Evolutionary conservation across 1,140 invertebrate genomes (phyloP).

Genomic region (Drosophila seguyi): DNA sequence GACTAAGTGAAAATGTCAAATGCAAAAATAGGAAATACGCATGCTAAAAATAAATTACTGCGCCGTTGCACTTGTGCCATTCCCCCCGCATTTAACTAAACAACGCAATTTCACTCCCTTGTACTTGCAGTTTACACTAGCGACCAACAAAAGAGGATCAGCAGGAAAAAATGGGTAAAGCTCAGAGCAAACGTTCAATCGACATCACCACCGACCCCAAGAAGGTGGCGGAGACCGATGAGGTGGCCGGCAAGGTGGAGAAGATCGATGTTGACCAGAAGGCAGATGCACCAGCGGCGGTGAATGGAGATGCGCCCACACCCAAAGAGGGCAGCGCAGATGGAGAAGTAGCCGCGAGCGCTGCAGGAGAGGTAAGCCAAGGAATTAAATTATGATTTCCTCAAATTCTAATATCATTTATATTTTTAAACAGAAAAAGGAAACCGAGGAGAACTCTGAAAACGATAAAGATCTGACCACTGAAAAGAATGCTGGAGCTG

Average conservation of each 20-base stretch:
- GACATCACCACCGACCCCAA: conserved; percentile 93
- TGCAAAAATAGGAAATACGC: conserved; percentile 69
- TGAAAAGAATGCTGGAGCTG: conserved; percentile 86
- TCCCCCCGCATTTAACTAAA: conserved; percentile 32
- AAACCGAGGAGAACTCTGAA: conserved; percentile 88
- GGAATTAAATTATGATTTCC: background rate
- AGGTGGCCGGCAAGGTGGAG: conserved; percentile 90
- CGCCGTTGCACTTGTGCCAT: conserved; percentile 44
- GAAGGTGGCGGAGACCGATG: conserved; percentile 89
- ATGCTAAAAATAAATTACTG: conserved; percentile 30
- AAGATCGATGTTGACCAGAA: conserved; percentile 90
- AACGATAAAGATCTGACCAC: conserved; percentile 89
- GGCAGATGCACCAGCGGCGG: conserved; percentile 84
- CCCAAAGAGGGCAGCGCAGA: conserved; percentile 86
- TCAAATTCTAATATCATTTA: background rate
- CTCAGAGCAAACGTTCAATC: conserved; percentile 93
- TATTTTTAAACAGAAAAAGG: conserved; percentile 86
- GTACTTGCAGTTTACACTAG: conserved; percentile 58
- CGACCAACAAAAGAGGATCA: conserved; percentile 56
- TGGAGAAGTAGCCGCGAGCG: conserved; percentile 59
- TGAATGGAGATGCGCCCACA: conserved; percentile 88
- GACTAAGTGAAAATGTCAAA: conserved; percentile 63
- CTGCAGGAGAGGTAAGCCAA: conserved; percentile 67
- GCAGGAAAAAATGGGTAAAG: conserved; percentile 90
- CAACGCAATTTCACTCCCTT: background rate